Percentiles rank a stretch among this genome's conserved stretches.
Evolutionary conservation across 2,888 invertebrate genomes (phyloP).

Genomic region (Dasysyrphus albostriatus): DNA sequence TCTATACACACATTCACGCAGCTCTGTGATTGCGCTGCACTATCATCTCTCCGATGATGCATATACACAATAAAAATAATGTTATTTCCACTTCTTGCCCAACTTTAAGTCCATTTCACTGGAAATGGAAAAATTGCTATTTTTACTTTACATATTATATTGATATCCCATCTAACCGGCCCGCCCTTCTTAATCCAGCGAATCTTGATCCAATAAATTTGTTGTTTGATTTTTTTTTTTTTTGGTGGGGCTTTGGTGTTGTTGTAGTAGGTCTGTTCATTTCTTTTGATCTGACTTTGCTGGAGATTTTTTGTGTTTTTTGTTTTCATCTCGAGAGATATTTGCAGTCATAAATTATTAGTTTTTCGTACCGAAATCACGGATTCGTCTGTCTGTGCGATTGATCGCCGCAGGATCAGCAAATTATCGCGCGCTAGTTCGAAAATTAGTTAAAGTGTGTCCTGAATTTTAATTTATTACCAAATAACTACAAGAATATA

Average conservation of each 20-base stretch:
- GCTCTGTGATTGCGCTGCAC: slow-evolving; percentile 43
- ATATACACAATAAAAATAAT: slow-evolving; percentile 48
- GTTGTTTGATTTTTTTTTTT: slow-evolving; percentile 49
- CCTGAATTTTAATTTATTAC: slow-evolving; percentile 57
- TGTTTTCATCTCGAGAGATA: slow-evolving; percentile 18
- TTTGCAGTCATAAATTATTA: slow-evolving; percentile 67
- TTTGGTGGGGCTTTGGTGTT: slow-evolving; percentile 3
- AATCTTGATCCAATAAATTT: slow-evolving; percentile 75
- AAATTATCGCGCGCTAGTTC: slow-evolving; percentile 61
- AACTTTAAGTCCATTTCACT: slow-evolving; percentile 62
- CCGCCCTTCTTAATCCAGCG: slow-evolving; percentile 70
- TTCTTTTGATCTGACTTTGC: slow-evolving; percentile 58
- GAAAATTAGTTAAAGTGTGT: slow-evolving; percentile 46
- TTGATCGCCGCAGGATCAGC: slow-evolving; percentile 68
- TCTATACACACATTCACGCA: neutral
- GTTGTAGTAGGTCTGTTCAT: slow-evolving; percentile 28
- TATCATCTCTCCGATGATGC: slow-evolving; percentile 22
- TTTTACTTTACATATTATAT: slow-evolving; percentile 69
- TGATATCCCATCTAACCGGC: slow-evolving; percentile 75
- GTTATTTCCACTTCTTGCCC: slow-evolving; percentile 61
- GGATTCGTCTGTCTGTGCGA: slow-evolving; percentile 42
- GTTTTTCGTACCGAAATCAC: slow-evolving; percentile 58
- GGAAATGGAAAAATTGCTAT: slow-evolving; percentile 73
- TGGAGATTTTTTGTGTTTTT: slow-evolving; percentile 20
- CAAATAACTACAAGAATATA: too few relatives aligned